Base-by-base conservation (phyloP, 2,888 invertebrate species). In the Adelognathus sp. region DNA sequence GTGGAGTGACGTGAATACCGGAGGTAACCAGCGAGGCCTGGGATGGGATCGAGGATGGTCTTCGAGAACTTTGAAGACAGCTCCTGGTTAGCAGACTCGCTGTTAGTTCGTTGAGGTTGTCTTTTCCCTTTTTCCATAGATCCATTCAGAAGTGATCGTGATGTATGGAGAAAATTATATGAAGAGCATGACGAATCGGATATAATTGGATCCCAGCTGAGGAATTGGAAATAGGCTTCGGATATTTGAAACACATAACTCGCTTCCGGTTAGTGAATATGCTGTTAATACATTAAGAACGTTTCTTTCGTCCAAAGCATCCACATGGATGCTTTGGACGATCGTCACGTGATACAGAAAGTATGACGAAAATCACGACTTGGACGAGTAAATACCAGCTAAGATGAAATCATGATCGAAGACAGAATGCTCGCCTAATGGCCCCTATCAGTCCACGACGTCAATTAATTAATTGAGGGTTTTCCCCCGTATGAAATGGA, bases 391-490 rank as follows among this genome's bases (percentile, higher is more conserved):
- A 16, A 31, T 46, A 46, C n/a, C 33, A 46, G 6, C 14, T 33
- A 54, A 67, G 66, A 54, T 16, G 9, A 36, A 36, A 9, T 9
- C 60, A 24, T 27, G 14, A 61, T 27, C 39, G 64, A 21, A 18
- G 58, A 67, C 79, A 80, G 75, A 33, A 36, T 61, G 66, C 77
- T 71, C 79, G 74, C 67, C 69, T 69, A 18, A 39, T 50, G 41
- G 31, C 80, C n/a, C 81, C 44, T 67, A 76, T 81, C 80, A 41
- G 69, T 64, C 60, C 81, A n/a, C n/a, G 80, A 83, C 83, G 80
- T 80, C 85, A 85, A 87, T 89, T 90, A 90, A 90, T 90, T 90
- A 90, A 90, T 88, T 88, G 86, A 84, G 85, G 85, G n/a, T 46
- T 86, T 82, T 80, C 81, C 76, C 63, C 71, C 82, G 84, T 85